Percentiles rank a stretch among this genome's conserved stretches.
Evolutionary conservation across 2,888 invertebrate genomes (phyloP).

Genomic region (Deilephila porcellus): DNA sequence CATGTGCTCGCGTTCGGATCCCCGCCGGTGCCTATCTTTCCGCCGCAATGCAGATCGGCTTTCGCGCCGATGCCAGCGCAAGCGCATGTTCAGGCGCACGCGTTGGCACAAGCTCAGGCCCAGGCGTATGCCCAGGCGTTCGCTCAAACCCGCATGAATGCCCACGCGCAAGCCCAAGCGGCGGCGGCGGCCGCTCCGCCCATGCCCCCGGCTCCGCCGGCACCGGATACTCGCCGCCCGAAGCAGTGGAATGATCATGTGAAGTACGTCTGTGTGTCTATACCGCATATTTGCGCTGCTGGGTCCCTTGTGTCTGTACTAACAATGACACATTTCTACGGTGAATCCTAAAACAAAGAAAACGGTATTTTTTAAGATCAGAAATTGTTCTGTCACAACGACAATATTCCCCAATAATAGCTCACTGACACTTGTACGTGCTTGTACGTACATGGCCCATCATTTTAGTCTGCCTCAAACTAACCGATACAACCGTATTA

Average conservation of each 20-base stretch:
- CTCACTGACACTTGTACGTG: too few relatives aligned
- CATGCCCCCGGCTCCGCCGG: constrained; percentile 51
- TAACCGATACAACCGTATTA: too few relatives aligned
- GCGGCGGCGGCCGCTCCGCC: constrained; percentile 47
- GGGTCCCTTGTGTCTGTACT: constrained; percentile 23
- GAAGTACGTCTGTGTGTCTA: constrained; percentile 68
- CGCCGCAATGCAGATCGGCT: not conserved
- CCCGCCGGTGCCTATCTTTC: not conserved
- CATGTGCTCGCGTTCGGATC: not conserved
- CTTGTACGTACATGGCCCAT: too few relatives aligned
- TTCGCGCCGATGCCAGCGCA: not conserved
- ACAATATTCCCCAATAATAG: too few relatives aligned
- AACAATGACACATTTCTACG: too few relatives aligned
- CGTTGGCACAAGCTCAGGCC: constrained; percentile 51
- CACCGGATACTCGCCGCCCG: constrained; percentile 61
- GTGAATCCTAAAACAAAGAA: too few relatives aligned
- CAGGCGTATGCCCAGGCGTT: constrained; percentile 51
- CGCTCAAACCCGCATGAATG: constrained; percentile 46
- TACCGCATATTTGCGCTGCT: constrained; percentile 13
- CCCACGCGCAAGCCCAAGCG: constrained; percentile 47
- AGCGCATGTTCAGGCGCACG: not conserved
- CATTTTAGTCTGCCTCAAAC: too few relatives aligned
- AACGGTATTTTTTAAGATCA: not conserved
- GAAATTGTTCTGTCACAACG: not conserved
- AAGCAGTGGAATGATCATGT: constrained; percentile 77